Conservation (phyloP, 2,113 vertebrate species). For the Rhagologus leucostigma region DNA sequence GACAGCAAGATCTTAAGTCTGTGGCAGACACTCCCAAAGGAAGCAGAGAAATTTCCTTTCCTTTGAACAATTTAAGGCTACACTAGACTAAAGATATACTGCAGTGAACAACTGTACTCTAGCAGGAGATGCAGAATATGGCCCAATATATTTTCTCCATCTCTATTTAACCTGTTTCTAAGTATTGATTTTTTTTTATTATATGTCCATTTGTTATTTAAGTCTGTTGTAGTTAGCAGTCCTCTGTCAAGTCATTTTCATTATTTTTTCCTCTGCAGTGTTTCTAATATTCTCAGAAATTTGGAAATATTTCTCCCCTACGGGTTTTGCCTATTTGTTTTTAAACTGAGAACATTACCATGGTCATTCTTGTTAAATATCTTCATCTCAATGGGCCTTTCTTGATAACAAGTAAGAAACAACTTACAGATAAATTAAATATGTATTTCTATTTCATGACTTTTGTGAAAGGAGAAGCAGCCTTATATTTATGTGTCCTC, state of each 20-base stretch:
- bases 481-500: neutral
- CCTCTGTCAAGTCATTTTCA: neutral
- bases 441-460: neutral
- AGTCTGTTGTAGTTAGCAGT: neutral
- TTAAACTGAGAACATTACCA: neutral
- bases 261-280: neutral
- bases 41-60: conserved; percentile 19
- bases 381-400: neutral
- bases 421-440: neutral
- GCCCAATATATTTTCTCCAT: conserved; percentile 28
- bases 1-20: conserved; percentile 18
- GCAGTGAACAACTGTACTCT: neutral
- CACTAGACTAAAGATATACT: neutral
- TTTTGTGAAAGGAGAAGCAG: neutral
- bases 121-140: conserved; percentile 7
- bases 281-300: neutral
- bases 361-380: neutral
- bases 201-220: conserved; percentile 36
- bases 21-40: conserved; percentile 28
- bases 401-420: neutral
- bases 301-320: neutral
- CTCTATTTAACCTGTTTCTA: neutral
- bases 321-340: neutral
- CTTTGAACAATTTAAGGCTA: conserved; percentile 50
- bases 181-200: conserved; percentile 36